Conservation (phyloP, 2,888 invertebrate genomes). For the Folsomia manolachei region DNA sequence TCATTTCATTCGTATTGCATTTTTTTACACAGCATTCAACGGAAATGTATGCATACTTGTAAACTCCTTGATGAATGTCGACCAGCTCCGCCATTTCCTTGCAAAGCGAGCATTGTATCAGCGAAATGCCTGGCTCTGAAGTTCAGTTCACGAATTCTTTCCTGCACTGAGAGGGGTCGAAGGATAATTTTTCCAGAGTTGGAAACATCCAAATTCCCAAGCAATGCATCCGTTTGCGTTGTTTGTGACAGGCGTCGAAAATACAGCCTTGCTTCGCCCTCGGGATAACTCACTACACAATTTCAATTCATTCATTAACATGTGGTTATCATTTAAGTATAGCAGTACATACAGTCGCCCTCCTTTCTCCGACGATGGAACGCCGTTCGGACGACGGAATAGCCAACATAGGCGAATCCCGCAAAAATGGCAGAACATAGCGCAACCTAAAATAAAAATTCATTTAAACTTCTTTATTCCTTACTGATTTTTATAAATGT, state of each 20-base stretch:
- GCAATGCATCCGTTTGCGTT: slow-evolving; percentile 56
- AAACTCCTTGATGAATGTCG: slow-evolving; percentile 41
- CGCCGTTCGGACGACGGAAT: slow-evolving; percentile 56
- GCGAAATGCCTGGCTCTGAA: slow-evolving; percentile 57
- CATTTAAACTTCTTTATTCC: no score
- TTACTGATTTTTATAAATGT: no score
- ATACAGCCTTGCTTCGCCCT: slow-evolving; percentile 54
- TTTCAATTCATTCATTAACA: slow-evolving; percentile 7
- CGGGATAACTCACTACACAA: slow-evolving; percentile 51
- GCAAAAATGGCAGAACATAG: slow-evolving; percentile 58
- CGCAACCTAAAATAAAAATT: slow-evolving; percentile 51
- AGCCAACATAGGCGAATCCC: slow-evolving; percentile 58
- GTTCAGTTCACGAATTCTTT: slow-evolving; percentile 57
- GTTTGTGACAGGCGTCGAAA: slow-evolving; percentile 57
- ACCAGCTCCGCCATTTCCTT: slow-evolving; percentile 45
- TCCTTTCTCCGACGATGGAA: slow-evolving; percentile 54
- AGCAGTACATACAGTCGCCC: slow-evolving; percentile 53
- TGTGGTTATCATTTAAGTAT: neutral
- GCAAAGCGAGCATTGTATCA: slow-evolving; percentile 56
- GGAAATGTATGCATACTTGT: slow-evolving; percentile 42
- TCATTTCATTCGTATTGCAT: no score
- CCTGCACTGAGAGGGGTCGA: slow-evolving; percentile 54
- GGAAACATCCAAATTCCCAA: slow-evolving; percentile 55
- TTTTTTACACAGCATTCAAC: neutral
- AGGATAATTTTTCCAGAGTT: slow-evolving; percentile 54